Evolutionary conservation across 2,113 vertebrate species (phyloP).

Genomic region (Caretta caretta): DNA sequence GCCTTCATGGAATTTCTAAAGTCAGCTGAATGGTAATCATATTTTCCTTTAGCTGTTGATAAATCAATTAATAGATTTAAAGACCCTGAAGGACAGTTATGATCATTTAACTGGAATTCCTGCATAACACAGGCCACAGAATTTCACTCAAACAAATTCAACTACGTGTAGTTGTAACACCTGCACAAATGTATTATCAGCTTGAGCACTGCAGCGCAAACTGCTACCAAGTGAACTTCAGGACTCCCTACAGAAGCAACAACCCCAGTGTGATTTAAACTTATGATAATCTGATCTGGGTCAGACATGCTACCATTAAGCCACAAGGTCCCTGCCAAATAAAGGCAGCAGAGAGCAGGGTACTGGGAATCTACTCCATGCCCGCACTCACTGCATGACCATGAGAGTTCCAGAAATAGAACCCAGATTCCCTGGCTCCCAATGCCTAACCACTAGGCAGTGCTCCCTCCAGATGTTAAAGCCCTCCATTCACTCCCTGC

Average conservation of each 20-base stretch:
- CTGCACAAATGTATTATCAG: rapidly evolving
- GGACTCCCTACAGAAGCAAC: neutral
- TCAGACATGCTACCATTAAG: neutral
- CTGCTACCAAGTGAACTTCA: neutral
- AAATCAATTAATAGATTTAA: conserved; percentile 1
- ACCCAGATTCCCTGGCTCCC: neutral
- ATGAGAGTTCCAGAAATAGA: neutral
- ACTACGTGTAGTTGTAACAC: neutral
- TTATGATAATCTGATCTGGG: neutral
- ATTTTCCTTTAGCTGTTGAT: neutral
- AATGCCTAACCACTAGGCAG: neutral
- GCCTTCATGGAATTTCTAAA: neutral
- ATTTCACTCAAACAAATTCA: neutral
- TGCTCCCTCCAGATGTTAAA: conserved; percentile 5
- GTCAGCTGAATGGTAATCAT: neutral
- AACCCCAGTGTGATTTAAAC: neutral
- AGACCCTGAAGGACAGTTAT: neutral
- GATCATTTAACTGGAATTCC: rapidly evolving
- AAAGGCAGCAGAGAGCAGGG: neutral
- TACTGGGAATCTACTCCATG: neutral
- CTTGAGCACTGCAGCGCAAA: rapidly evolving
- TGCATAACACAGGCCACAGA: neutral
- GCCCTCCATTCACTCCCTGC: neutral
- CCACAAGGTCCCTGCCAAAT: neutral
- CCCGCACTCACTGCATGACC: neutral